Conservation (phyloP, 2,797 vertebrate genomes). For the Vireo griseus region DNA sequence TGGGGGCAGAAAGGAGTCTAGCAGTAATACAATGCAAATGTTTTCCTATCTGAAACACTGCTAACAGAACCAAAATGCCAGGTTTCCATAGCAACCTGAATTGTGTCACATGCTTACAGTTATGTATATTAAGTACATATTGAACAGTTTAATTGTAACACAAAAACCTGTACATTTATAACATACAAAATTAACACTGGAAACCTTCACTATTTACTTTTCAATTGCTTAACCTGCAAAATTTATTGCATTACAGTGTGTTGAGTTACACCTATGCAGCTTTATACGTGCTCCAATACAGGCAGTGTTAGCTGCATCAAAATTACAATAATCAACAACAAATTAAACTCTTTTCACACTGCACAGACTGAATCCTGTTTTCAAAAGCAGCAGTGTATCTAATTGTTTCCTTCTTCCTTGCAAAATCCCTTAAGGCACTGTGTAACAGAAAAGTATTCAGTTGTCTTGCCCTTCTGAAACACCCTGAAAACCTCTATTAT, state of each 20-base stretch:
- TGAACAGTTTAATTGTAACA: background rate
- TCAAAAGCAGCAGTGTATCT: background rate
- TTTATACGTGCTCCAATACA: background rate
- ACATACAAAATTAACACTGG: background rate
- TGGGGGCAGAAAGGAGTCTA: background rate
- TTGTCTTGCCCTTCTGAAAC: background rate
- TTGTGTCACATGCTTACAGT: background rate
- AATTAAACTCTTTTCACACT: background rate
- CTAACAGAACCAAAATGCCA: conserved; percentile 16
- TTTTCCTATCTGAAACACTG: background rate
- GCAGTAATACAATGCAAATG: background rate
- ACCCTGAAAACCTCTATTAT: background rate
- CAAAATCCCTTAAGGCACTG: background rate
- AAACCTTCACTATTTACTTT: background rate
- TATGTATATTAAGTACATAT: background rate
- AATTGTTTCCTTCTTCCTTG: background rate
- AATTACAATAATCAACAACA: background rate
- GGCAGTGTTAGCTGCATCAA: background rate
- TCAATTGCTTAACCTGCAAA: background rate
- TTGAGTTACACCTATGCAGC: background rate
- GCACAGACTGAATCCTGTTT: background rate
- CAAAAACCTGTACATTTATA: background rate
- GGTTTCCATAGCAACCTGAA: conserved; percentile 51
- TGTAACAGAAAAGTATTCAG: background rate
- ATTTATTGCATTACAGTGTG: background rate